Conservation (phyloP, 53 echinoderm and acorn worm genomes). For the Luidia sarsii region DNA sequence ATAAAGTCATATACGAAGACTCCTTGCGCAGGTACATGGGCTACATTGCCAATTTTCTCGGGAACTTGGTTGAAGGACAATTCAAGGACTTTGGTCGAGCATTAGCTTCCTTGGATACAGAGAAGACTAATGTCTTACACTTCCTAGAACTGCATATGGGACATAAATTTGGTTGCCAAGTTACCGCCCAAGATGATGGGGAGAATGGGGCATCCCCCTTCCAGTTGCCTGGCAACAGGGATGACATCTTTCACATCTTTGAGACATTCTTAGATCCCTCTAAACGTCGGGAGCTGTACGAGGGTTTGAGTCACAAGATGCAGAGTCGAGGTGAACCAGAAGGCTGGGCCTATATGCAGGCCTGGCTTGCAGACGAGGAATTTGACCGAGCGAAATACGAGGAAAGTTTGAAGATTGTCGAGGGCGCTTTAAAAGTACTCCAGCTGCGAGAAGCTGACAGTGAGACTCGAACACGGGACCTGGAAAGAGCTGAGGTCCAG, state of each 20-base stretch:
- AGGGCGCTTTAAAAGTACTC: constrained; percentile 42
- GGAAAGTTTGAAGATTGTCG: constrained; percentile 27
- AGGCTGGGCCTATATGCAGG: constrained; percentile 67
- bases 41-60: constrained; percentile 26
- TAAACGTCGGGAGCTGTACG: constrained; percentile 52
- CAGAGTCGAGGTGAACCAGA: constrained; percentile 35
- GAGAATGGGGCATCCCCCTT: not conserved
- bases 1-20: constrained; percentile 55
- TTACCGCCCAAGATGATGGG: not conserved
- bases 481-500: constrained; percentile 61
- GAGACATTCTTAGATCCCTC: constrained; percentile 66
- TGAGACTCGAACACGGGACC: constrained; percentile 4
- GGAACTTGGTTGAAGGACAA: constrained; percentile 47
- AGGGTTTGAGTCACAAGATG: constrained; percentile 16
- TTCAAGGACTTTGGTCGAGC: constrained; percentile 64
- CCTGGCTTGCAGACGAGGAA: constrained; percentile 78
- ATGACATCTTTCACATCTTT: constrained; percentile 52
- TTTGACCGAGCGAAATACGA: constrained; percentile 41
- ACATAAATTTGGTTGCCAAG: constrained; percentile 56
- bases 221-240: constrained; percentile 23
- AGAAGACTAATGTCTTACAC: constrained; percentile 77
- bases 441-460: not conserved
- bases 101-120: constrained; percentile 56
- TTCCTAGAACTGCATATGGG: constrained; percentile 82
- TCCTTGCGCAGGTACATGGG: constrained; percentile 45